A percentile compares a stretch with the other conserved stretches of the same genome.
These are phyloP conservation scores for Heliornis fulica DNA, from an alignment of 2,113 vertebrate genomes.

Conservation along the genomic window DNA sequence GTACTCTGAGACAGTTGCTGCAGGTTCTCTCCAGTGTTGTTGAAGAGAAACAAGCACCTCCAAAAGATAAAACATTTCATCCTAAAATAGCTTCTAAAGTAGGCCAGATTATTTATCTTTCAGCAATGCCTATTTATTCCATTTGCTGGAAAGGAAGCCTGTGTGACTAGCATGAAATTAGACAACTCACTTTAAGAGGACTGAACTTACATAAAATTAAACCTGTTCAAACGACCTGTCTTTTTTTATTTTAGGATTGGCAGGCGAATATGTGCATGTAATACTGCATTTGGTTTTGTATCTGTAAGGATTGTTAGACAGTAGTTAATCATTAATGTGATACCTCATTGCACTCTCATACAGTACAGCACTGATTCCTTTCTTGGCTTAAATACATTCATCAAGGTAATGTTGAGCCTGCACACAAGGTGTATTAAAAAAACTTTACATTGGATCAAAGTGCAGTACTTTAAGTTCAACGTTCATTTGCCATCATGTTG, in stretches of 20 bases:
- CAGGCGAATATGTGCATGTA: background rate
- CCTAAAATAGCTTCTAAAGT: slow-evolving; percentile 59
- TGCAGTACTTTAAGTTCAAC: background rate
- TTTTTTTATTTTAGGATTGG: background rate
- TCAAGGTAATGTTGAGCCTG: background rate
- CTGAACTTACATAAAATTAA: slow-evolving; percentile 6
- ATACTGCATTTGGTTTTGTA: background rate
- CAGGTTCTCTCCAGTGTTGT: background rate
- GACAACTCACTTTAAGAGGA: slow-evolving; percentile 3
- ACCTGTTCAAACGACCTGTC: background rate
- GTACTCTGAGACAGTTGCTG: background rate
- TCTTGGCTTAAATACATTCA: background rate
- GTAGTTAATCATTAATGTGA: background rate
- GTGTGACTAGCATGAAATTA: slow-evolving; percentile 52
- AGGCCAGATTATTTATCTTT: slow-evolving; percentile 65
- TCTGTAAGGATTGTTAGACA: background rate
- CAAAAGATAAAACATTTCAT: background rate
- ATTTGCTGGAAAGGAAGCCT: slow-evolving; percentile 31
- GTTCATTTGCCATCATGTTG: background rate
- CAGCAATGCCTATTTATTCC: slow-evolving; percentile 44
- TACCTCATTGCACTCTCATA: background rate
- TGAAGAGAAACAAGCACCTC: slow-evolving; percentile 25
- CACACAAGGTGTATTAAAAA: background rate
- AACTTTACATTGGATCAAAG: background rate
- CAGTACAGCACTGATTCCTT: background rate